Evolutionary conservation across 2,888 invertebrate species (phyloP), one percentile per base, ranked within the genome.

Genomic region (Polydrusus pterygomalis): DNA sequence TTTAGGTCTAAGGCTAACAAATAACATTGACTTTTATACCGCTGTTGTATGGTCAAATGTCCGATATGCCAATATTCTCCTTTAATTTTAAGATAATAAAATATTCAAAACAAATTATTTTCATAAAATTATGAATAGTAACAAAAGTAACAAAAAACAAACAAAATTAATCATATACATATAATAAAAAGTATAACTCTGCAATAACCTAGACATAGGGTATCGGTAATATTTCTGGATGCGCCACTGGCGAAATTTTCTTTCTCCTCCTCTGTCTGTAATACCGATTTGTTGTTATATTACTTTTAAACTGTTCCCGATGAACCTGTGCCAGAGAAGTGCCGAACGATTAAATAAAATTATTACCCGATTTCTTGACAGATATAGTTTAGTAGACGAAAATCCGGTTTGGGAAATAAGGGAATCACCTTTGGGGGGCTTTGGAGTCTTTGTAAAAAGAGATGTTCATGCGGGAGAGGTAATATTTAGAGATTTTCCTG

Each of bases 401-500:
- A 81, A 88, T 81, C 82, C 84, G 51, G 88, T 89, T 82, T 94
- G 94, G 93, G 89, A 85, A 72, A 88, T 95, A 72, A 88, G 85
- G 67, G 87, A 89, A 78, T 94, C 94, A 0, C 82, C 87, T 17
- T 84, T 92, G 8, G 91, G 92, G 56, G 95, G 95, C 8, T 91
- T 94, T 20, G 95, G 95, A 2, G 85, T 95, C 1, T 90, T 95
- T 80, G 93, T 95, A 17, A 90, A 88, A 2, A 89, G 91, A 77
- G 91, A 94, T 82, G 92, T 95, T 51, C 85, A 87, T 73, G 84
- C 89, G 38, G 94, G 94, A 47, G 94, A 95, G 86, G 85, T 93
- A 38, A 90, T 96, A 65, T 94, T 93, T 83, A 89, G 90, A 11
- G 95, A 95, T 84, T 89, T 88, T 69, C 93, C 95, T 0, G 86